A percentile compares a stretch with the other conserved stretches of the same genome.
These are phyloP conservation scores for Drosophila prostipennis DNA, from an alignment of 2,888 invertebrate genomes.

Conservation along the genomic window DNA sequence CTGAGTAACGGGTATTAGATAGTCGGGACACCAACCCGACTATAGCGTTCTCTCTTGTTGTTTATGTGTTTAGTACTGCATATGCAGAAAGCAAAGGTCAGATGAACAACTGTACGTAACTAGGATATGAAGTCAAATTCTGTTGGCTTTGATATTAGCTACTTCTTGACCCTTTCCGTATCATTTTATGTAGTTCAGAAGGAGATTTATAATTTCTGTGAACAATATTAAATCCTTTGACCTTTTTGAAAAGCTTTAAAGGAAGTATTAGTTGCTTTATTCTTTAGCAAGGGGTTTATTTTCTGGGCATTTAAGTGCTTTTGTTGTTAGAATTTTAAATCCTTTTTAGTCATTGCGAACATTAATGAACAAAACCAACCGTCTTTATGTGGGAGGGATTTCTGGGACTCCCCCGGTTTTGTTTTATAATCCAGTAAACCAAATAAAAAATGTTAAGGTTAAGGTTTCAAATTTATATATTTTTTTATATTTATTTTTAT, in stretches of 20 bases:
- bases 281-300: not conserved
- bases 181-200: not conserved
- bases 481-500: no score
- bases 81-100: not conserved
- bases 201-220: not conserved
- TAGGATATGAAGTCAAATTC: not conserved
- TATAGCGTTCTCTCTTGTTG: no score
- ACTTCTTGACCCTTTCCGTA: not conserved
- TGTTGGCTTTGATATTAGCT: not conserved
- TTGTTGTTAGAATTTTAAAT: no score
- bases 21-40: no score
- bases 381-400: no score
- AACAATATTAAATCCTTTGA: not conserved
- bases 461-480: no score
- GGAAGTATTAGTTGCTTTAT: not conserved
- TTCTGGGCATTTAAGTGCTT: not conserved
- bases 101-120: not conserved
- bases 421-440: no score
- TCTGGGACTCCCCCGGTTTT: no score
- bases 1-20: no score
- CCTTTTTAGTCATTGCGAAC: no score
- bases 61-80: not conserved
- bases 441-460: no score
- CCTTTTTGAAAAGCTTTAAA: not conserved
- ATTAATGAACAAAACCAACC: no score